These are phyloP conservation scores for Lindbergichthys nudifrons DNA, from an alignment of 2,797 vertebrate genomes.

Conservation along the genomic window DNA sequence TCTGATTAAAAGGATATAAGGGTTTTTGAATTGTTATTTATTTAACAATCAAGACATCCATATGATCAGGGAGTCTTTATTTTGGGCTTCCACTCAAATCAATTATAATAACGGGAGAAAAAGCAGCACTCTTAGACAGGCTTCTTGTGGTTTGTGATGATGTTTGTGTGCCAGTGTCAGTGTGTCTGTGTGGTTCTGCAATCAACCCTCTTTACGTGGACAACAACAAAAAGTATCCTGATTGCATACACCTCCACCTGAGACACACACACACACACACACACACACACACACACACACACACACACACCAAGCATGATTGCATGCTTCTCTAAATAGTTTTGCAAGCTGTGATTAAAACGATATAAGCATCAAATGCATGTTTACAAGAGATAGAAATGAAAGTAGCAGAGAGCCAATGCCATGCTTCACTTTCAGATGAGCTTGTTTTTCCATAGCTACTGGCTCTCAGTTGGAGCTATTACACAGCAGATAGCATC, in stretches of 20 bases:
- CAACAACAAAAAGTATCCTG: slow-evolving; percentile 5
- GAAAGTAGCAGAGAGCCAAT: background rate
- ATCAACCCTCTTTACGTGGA: slow-evolving; percentile 7
- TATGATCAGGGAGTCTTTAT: slow-evolving; percentile 7
- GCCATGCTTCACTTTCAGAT: no score
- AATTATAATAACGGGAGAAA: slow-evolving; percentile 50
- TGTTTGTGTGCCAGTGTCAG: background rate
- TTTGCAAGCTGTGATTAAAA: slow-evolving; percentile 4
- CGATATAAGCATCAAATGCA: background rate
- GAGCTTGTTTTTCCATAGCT: background rate
- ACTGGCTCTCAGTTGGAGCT: background rate
- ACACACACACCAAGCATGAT: slow-evolving; percentile 1
- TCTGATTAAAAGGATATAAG: background rate
- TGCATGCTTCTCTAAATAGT: background rate
- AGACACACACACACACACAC: background rate
- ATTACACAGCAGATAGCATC: slow-evolving; percentile 4
- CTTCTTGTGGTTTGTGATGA: slow-evolving; percentile 9
- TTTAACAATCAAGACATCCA: background rate
- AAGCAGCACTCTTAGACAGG: slow-evolving; percentile 15
- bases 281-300: background rate
- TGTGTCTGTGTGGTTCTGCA: background rate
- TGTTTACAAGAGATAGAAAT: background rate
- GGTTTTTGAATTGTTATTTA: background rate
- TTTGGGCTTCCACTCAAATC: slow-evolving; percentile 41
- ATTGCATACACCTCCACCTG: slow-evolving; percentile 12